phyloP scores from a whole-genome alignment of 2,797 vertebrate genomes.

The Poeciliopsis gracilis region DNA sequence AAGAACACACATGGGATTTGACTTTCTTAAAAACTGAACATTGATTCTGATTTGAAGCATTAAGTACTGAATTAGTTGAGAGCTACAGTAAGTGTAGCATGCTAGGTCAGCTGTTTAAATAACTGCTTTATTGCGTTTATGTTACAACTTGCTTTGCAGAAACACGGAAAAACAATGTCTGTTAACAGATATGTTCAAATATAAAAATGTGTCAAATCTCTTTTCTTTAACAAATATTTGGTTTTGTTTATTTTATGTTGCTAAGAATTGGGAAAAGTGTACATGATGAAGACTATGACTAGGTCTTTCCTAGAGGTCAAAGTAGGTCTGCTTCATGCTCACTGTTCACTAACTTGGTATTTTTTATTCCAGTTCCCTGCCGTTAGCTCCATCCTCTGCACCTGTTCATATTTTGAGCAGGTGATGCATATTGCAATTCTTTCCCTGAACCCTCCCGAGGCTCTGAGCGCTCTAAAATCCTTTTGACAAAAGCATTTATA shows the following conservation, averaged over 20 bases:
- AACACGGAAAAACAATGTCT: neutral
- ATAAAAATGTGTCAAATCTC: neutral
- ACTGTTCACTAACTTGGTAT: neutral
- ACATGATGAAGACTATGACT: neutral
- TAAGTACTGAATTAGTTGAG: neutral
- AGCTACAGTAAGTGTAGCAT: neutral
- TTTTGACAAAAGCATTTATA: conserved; percentile 49
- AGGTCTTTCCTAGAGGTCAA: neutral
- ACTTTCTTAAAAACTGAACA: neutral
- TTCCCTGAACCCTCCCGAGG: conserved; percentile 30
- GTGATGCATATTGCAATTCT: conserved; percentile 24
- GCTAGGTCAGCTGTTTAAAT: neutral
- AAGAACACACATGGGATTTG: neutral
- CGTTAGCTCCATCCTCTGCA: conserved; percentile 2
- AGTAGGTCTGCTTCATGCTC: neutral
- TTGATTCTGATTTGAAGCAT: neutral
- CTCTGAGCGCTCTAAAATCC: conserved; percentile 40
- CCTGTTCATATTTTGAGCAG: conserved; percentile 16
- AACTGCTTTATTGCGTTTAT: neutral
- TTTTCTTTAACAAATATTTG: neutral
- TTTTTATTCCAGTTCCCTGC: neutral
- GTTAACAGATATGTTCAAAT: neutral
- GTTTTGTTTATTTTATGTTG: neutral
- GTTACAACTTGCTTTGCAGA: neutral
- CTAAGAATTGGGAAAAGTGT: neutral